Percentiles rank a stretch among this genome's conserved stretches.
These are phyloP conservation scores for Arge pagana DNA, from an alignment of 2,888 invertebrate species.

Conservation along the genomic window DNA sequence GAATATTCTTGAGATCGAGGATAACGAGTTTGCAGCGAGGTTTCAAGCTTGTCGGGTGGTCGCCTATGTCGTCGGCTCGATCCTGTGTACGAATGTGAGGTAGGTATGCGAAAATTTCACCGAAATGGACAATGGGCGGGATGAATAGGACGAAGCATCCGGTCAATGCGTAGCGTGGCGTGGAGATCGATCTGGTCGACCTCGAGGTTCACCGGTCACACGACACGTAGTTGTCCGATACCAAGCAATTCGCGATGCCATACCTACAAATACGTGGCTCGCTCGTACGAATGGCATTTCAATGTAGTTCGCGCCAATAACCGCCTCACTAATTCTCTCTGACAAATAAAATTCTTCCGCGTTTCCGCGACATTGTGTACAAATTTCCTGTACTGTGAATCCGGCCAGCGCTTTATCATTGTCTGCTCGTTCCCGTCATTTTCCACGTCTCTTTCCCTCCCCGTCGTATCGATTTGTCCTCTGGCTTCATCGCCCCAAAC, in stretches of 20 bases:
- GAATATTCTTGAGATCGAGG: too few species aligned
- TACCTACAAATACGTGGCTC: too few species aligned
- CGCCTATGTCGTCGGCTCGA: too few species aligned
- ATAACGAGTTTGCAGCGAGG: too few species aligned
- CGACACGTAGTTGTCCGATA: not conserved
- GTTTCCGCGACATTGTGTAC: slow-evolving; percentile 54
- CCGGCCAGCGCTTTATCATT: slow-evolving; percentile 16
- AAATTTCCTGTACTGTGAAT: slow-evolving; percentile 47
- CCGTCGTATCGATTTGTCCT: not conserved
- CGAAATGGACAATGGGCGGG: slow-evolving; percentile 33
- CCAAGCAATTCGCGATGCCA: too few species aligned
- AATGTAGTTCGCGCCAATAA: slow-evolving; percentile 25
- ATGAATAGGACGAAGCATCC: slow-evolving; percentile 38
- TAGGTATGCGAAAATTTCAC: slow-evolving; percentile 38
- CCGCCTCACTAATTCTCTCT: slow-evolving; percentile 42
- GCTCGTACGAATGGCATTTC: slow-evolving; percentile 26
- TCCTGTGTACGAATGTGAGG: slow-evolving; percentile 42
- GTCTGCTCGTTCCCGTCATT: slow-evolving; percentile 27
- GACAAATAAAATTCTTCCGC: slow-evolving; percentile 53
- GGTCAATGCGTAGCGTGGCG: slow-evolving; percentile 41
- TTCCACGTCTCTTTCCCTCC: not conserved
- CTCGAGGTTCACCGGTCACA: slow-evolving; percentile 25
- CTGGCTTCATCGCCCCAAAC: not conserved
- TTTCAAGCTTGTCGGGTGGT: too few species aligned
- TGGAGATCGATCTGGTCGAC: slow-evolving; percentile 43